Percentiles rank a stretch among this genome's conserved stretches.
phyloP scores from a whole-genome alignment of 2,888 invertebrate species.

The Troilus luridus region DNA sequence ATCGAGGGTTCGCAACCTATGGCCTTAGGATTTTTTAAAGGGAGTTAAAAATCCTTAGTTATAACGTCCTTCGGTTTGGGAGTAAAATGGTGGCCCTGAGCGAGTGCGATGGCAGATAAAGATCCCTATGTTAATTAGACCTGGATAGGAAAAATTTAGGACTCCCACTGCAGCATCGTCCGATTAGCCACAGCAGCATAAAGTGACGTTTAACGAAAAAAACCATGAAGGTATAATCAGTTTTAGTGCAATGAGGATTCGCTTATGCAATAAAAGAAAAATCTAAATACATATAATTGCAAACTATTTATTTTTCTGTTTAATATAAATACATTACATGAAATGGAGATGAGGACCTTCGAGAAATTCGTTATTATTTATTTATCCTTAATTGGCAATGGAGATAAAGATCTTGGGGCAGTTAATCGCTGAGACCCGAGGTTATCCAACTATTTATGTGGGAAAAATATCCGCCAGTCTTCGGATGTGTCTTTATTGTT shows the following conservation, averaged over 20 bases:
- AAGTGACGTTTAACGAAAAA: no score
- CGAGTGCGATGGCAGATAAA: no score
- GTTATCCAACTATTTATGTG: constrained; percentile 40
- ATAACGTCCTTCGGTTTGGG: no score
- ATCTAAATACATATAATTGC: not conserved
- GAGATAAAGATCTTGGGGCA: constrained; percentile 14
- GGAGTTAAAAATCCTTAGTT: no score
- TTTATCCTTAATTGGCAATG: constrained; percentile 14
- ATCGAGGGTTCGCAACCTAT: no score
- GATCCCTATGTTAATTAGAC: no score
- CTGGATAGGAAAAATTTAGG: no score
- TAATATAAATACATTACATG: not conserved
- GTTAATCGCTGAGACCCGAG: constrained; percentile 3
- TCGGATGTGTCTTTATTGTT: constrained; percentile 14
- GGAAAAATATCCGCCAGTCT: constrained; percentile 1
- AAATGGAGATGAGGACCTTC: not conserved
- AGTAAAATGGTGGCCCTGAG: no score
- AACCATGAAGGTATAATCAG: no score
- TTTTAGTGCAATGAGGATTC: not conserved
- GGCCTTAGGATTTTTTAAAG: no score
- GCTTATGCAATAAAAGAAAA: not conserved
- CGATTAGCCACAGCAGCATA: no score
- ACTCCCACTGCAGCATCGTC: no score
- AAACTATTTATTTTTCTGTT: not conserved
- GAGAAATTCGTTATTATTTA: constrained; percentile 34